Percentiles rank a stretch among this genome's conserved stretches.
phyloP scores from a whole-genome alignment of 2,113 vertebrate species.

The Desmodus rotundus region DNA sequence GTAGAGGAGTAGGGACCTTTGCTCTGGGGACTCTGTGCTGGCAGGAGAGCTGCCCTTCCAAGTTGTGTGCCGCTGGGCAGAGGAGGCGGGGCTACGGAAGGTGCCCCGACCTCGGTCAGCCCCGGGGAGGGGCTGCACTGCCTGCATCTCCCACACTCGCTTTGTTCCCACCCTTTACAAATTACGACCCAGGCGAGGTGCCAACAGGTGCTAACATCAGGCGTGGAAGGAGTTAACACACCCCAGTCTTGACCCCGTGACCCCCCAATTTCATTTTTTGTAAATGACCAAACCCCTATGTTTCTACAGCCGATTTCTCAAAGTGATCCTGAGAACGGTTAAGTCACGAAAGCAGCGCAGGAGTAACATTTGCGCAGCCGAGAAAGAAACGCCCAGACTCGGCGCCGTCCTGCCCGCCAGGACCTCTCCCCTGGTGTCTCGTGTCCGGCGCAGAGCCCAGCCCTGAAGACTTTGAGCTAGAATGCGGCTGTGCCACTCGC shows the following conservation, averaged over 20 bases:
- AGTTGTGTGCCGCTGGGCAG: accelerated
- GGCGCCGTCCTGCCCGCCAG: accelerated
- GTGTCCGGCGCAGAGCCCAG: no score
- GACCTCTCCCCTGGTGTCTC: no score
- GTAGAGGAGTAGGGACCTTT: no score
- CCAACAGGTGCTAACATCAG: background rate
- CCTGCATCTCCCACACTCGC: accelerated
- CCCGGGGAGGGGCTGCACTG: background rate
- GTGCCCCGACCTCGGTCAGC: background rate
- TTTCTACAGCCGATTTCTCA: background rate
- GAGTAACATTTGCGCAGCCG: background rate
- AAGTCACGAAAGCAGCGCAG: background rate
- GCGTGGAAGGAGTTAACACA: background rate
- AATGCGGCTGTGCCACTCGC: background rate
- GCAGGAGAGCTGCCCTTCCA: background rate
- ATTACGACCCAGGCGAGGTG: no score
- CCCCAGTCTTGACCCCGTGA: background rate
- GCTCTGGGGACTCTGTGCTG: background rate
- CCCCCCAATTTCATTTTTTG: background rate
- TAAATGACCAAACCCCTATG: background rate
- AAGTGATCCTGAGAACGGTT: background rate
- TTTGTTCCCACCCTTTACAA: background rate
- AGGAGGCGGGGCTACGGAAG: background rate
- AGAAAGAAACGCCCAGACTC: background rate
- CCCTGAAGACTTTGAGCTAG: background rate